Conservation (phyloP, 2,113 vertebrate species). For the Aptenodytes forsteri region DNA sequence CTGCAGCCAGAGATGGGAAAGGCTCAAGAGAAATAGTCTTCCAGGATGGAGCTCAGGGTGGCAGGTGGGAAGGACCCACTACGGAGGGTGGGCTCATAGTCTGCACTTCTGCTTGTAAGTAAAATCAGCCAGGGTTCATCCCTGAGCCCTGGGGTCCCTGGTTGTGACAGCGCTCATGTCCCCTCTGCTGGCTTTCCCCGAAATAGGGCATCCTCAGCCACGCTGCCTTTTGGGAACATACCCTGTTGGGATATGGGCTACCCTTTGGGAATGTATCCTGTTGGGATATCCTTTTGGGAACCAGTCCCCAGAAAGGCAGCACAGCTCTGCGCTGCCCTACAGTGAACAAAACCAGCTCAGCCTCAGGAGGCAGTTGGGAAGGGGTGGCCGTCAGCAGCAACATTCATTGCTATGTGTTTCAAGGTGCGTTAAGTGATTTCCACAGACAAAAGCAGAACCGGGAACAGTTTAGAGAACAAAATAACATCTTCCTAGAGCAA, state of each 20-base stretch:
- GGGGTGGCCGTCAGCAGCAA: background rate
- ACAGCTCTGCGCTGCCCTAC: background rate
- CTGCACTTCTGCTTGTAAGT: background rate
- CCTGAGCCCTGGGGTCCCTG: background rate
- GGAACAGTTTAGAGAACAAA: background rate
- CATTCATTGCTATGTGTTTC: background rate
- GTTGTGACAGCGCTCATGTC: background rate
- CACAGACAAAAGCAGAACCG: background rate
- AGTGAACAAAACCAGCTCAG: background rate
- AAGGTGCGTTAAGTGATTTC: background rate
- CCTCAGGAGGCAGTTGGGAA: background rate
- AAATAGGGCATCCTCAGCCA: background rate
- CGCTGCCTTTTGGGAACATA: background rate
- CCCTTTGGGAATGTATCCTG: background rate
- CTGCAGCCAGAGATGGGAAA: background rate
- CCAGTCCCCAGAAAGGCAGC: background rate
- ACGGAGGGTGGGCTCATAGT: background rate
- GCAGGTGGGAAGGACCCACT: background rate
- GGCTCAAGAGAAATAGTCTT: background rate
- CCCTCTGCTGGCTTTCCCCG: background rate
- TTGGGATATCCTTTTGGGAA: background rate
- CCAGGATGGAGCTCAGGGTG: background rate
- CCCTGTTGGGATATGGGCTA: background rate
- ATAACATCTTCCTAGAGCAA: background rate
- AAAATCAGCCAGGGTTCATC: background rate